Conservation (phyloP, 92 coral and sea anemone species). For the Siderastrea siderea region DNA sequence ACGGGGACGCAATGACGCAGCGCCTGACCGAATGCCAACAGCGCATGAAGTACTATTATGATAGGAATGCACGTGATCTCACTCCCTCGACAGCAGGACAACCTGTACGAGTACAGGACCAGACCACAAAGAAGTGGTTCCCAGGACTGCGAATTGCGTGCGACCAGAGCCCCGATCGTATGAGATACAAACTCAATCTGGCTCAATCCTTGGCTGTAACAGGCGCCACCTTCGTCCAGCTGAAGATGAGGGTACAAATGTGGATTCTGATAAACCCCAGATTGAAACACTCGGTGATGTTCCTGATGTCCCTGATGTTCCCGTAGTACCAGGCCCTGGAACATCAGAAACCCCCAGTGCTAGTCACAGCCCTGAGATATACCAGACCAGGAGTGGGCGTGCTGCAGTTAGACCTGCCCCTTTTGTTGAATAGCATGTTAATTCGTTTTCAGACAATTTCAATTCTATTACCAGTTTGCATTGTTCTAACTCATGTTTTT, state of each 20-base stretch:
- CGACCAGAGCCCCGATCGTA: too few relatives aligned
- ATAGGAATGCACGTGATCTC: slow-evolving; percentile 9
- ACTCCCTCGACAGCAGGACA: background rate
- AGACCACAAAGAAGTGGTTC: background rate
- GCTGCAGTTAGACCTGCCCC: background rate
- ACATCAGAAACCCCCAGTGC: background rate
- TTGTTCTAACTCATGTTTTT: too few relatives aligned
- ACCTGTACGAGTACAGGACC: background rate
- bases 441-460: too few relatives aligned
- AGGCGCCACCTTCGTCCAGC: background rate
- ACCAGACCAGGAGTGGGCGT: background rate
- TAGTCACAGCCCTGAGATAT: background rate
- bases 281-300: background rate
- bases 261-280: background rate
- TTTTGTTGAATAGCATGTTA: too few relatives aligned
- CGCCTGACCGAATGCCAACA: too few relatives aligned
- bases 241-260: background rate
- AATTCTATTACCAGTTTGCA: too few relatives aligned
- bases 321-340: too few relatives aligned
- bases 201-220: background rate
- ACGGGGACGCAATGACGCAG: too few relatives aligned
- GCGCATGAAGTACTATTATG: background rate
- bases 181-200: too few relatives aligned
- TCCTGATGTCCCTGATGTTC: background rate
- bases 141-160: background rate